Evolutionary conservation across 2,113 vertebrate genomes (phyloP).

Genomic region (Calyptomena viridis): DNA sequence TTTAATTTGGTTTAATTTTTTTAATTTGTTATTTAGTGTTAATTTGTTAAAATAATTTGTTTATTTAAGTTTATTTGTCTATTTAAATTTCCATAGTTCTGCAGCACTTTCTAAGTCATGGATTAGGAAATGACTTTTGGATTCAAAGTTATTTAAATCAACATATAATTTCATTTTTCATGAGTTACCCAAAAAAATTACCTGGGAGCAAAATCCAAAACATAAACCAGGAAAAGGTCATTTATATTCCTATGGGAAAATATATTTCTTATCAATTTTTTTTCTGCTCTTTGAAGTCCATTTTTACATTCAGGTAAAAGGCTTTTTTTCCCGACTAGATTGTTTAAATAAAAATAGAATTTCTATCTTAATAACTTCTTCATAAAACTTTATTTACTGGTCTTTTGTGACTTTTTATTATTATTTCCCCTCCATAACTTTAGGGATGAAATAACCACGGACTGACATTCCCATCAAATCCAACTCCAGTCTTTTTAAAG

Average conservation of each 20-base stretch:
- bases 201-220: background rate
- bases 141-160: background rate
- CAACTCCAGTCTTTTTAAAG: background rate
- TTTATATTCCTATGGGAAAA: background rate
- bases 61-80: background rate
- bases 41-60: too few relatives aligned
- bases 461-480: background rate
- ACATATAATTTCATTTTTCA: background rate
- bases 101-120: background rate
- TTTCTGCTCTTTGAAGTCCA: background rate
- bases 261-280: background rate
- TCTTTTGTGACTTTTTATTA: background rate
- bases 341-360: background rate
- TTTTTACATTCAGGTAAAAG: background rate
- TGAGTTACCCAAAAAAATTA: background rate
- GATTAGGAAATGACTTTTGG: background rate
- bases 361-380: background rate
- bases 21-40: too few relatives aligned
- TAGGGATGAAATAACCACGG: background rate
- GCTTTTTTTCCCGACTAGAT: background rate
- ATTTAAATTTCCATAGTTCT: background rate
- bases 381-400: background rate
- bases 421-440: background rate
- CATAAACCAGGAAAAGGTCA: background rate
- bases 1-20: too few relatives aligned